These are phyloP conservation scores for Halcyon leucocephala DNA, from an alignment of 2,797 vertebrate genomes.

Conservation along the genomic window DNA sequence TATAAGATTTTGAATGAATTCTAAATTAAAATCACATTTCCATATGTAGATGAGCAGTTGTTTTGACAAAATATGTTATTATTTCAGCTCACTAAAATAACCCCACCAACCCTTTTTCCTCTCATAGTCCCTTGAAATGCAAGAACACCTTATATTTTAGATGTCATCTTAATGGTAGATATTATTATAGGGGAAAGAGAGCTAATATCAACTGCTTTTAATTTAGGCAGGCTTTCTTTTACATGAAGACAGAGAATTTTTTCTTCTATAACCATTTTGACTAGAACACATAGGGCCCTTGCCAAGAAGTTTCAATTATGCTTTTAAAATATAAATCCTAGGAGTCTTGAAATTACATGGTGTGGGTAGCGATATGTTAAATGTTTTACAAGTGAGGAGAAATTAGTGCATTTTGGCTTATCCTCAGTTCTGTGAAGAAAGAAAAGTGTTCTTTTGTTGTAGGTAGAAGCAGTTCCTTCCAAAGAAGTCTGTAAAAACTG, in stretches of 20 bases:
- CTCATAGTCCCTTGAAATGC: slow-evolving; percentile 17
- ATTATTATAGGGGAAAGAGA: slow-evolving; percentile 40
- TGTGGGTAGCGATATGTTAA: slow-evolving; percentile 68
- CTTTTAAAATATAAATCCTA: slow-evolving; percentile 70
- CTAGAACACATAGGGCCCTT: slow-evolving; percentile 38
- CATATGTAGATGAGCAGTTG: not conserved
- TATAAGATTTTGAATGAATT: not conserved
- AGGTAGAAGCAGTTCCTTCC: slow-evolving; percentile 35
- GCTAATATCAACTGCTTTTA: slow-evolving; percentile 62
- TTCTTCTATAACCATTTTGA: slow-evolving; percentile 49
- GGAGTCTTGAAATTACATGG: slow-evolving; percentile 67
- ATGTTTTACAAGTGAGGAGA: slow-evolving; percentile 68
- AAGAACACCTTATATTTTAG: slow-evolving; percentile 53
- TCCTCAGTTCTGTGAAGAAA: slow-evolving; percentile 39
- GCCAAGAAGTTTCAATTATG: slow-evolving; percentile 71
- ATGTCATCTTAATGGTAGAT: slow-evolving; percentile 42
- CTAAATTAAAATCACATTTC: slow-evolving; percentile 29
- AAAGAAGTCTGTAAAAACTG: slow-evolving; percentile 24
- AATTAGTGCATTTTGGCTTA: slow-evolving; percentile 66
- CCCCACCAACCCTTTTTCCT: slow-evolving; percentile 12
- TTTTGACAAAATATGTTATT: slow-evolving; percentile 46
- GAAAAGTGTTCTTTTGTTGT: slow-evolving; percentile 46
- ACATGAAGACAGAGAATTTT: slow-evolving; percentile 45
- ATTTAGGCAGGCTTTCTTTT: slow-evolving; percentile 43
- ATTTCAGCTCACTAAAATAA: slow-evolving; percentile 36